Conservation (phyloP, 2,113 vertebrate species). For the Hepsetus odoe region DNA sequence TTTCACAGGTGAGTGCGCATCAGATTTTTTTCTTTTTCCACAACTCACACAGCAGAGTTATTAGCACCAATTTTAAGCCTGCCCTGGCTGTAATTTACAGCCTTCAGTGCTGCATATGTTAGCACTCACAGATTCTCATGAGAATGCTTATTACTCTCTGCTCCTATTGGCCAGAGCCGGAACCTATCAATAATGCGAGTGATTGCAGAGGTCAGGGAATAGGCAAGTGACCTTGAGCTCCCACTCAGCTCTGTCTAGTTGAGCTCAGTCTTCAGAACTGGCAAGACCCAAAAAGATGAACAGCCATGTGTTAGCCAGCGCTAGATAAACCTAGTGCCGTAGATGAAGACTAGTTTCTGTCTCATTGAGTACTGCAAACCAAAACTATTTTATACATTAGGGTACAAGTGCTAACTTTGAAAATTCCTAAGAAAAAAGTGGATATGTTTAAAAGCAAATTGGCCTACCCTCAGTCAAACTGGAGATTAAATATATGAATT, state of each 20-base stretch:
- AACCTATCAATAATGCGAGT: constrained; percentile 65
- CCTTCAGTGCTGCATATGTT: constrained; percentile 66
- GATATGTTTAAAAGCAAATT: constrained; percentile 3
- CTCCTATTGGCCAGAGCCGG: constrained; percentile 58
- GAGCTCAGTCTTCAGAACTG: constrained; percentile 40
- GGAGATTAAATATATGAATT: constrained; percentile 52
- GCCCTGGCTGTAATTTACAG: constrained; percentile 64
- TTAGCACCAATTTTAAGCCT: constrained; percentile 68
- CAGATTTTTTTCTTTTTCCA: constrained; percentile 20
- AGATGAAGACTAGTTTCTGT: background rate
- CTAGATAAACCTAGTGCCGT: constrained; percentile 19
- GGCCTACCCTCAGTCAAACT: constrained; percentile 28
- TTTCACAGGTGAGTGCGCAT: constrained; percentile 91
- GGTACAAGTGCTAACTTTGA: constrained; percentile 15
- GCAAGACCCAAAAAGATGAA: constrained; percentile 55
- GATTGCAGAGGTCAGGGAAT: constrained; percentile 58
- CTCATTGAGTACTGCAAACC: background rate
- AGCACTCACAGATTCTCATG: constrained; percentile 50
- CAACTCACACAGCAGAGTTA: constrained; percentile 66
- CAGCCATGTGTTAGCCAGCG: constrained; percentile 49
- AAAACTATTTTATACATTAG: too few species aligned
- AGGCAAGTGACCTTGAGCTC: constrained; percentile 64
- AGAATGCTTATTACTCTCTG: constrained; percentile 23
- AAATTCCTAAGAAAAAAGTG: constrained; percentile 11
- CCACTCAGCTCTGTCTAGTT: constrained; percentile 59